phyloP scores from a whole-genome alignment of 2,113 vertebrate genomes.

The Prionailurus viverrinus region DNA sequence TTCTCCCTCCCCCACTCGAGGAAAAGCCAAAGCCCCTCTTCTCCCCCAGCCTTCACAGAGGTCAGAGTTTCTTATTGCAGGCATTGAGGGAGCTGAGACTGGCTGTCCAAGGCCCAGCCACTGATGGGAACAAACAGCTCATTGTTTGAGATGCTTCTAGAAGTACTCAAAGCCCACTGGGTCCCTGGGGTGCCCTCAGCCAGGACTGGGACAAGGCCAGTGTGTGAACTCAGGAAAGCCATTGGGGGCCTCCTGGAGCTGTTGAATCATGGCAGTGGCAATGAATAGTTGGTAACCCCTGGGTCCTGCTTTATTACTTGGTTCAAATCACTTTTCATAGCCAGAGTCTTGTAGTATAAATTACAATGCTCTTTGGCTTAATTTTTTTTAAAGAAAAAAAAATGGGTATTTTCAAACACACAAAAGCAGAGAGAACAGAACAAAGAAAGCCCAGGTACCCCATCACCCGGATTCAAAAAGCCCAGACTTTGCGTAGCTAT shows the following conservation, averaged over 20 bases:
- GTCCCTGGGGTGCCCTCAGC: not conserved
- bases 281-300: not conserved
- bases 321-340: not conserved
- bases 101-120: not conserved
- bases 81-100: not conserved
- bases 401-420: not conserved
- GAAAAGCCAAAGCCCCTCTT: not conserved
- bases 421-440: not conserved
- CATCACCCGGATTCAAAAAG: not conserved
- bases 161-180: not conserved
- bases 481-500: not conserved
- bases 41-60: not conserved
- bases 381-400: not conserved
- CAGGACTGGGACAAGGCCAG: not conserved
- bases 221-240: not conserved
- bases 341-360: not conserved
- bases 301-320: not conserved
- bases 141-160: conserved; percentile 21
- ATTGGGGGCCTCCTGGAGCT: not conserved
- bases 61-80: not conserved
- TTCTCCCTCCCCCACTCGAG: not conserved
- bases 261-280: not conserved
- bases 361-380: not conserved
- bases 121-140: not conserved
- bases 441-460: not conserved